Percentiles rank a stretch among this genome's conserved stretches.
phyloP scores from a whole-genome alignment of 1,140 invertebrate genomes.

The Holotrichia oblita region DNA sequence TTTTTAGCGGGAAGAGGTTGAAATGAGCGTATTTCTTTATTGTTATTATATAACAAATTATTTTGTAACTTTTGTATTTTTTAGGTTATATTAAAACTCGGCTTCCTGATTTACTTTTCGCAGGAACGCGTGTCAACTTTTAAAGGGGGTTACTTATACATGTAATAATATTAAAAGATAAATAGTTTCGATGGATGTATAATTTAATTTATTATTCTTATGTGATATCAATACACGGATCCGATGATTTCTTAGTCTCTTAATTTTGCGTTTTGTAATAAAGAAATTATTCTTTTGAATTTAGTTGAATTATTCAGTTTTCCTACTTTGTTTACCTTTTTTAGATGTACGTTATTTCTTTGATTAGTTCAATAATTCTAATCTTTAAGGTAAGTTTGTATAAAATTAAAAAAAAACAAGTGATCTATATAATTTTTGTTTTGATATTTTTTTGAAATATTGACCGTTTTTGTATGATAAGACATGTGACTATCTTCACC shows the following conservation, averaged over 20 bases:
- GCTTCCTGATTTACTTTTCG: neutral
- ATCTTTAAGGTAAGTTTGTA: too few species aligned
- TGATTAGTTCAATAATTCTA: too few species aligned
- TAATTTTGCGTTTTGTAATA: conserved; percentile 3
- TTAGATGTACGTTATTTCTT: too few species aligned
- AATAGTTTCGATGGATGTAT: neutral
- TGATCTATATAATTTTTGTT: too few species aligned
- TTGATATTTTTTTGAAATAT: too few species aligned
- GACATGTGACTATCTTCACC: too few species aligned
- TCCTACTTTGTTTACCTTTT: too few species aligned
- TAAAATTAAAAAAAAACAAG: too few species aligned
- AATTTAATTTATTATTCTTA: neutral
- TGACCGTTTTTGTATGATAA: too few species aligned
- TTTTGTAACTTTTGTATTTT: conserved; percentile 26
- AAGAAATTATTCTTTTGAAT: neutral
- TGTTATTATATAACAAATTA: conserved; percentile 35
- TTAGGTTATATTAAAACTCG: conserved; percentile 26
- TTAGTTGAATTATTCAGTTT: too few species aligned
- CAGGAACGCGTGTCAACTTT: neutral
- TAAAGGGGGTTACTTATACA: too few species aligned
- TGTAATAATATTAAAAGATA: neutral
- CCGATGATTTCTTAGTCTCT: neutral
- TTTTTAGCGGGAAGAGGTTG: neutral
- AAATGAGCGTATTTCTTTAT: neutral
- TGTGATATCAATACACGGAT: neutral